Conservation (phyloP, 2,888 invertebrate genomes). For the Neria commutata region DNA sequence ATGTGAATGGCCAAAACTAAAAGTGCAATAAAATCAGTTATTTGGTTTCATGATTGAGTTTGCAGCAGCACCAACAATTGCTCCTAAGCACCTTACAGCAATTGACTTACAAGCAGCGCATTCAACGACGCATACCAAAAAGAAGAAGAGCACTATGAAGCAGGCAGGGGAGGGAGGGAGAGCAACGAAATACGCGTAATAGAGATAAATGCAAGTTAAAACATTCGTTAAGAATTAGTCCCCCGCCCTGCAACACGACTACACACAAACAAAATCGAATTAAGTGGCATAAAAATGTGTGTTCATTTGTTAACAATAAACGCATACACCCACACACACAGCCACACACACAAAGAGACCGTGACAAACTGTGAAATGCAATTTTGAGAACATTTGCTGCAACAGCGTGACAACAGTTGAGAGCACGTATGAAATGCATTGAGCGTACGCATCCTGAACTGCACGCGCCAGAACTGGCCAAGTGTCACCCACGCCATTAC, state of each 20-base stretch:
- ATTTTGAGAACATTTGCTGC: conserved; percentile 19
- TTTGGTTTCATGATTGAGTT: conserved; percentile 38
- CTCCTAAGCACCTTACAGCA: neutral
- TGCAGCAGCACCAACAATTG: neutral
- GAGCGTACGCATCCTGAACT: no score
- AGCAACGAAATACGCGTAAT: no score
- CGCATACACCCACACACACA: no score
- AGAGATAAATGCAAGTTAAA: conserved; percentile 1
- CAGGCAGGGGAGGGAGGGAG: no score
- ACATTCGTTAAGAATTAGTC: neutral
- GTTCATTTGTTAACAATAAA: conserved; percentile 18
- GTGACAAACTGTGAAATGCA: conserved; percentile 1
- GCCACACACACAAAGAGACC: conserved; percentile 10
- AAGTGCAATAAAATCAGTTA: conserved; percentile 35
- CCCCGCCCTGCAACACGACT: neutral
- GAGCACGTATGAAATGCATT: conserved; percentile 11
- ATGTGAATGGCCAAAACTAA: conserved; percentile 10
- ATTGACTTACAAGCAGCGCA: neutral
- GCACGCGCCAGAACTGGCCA: no score
- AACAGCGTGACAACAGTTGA: conserved; percentile 17
- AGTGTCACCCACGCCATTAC: no score
- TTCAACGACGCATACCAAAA: no score
- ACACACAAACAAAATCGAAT: conserved; percentile 8
- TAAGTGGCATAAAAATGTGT: conserved; percentile 12
- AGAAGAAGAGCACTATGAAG: no score